Percentiles rank a stretch among this genome's conserved stretches.
Evolutionary conservation across 2,113 vertebrate genomes (phyloP).

Genomic region (Suncus etruscus): DNA sequence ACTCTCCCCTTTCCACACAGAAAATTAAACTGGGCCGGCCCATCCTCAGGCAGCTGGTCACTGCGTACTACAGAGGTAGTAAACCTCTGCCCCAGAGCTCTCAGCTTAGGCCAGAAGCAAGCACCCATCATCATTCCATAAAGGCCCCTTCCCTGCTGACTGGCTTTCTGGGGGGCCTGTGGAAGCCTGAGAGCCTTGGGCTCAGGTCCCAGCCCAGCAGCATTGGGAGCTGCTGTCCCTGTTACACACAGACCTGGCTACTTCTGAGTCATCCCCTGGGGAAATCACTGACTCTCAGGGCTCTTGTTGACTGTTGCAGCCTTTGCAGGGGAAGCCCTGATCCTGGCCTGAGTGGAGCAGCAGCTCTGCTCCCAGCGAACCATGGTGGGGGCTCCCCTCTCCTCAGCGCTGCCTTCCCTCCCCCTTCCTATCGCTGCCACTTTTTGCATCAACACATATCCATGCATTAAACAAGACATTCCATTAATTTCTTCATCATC

Average conservation of each 20-base stretch:
- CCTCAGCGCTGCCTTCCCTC: background rate
- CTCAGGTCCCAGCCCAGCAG: too few relatives aligned
- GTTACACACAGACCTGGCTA: background rate
- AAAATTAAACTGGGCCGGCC: background rate
- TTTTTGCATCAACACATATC: conserved; percentile 86
- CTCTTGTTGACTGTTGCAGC: background rate
- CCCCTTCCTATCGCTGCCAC: conserved; percentile 59
- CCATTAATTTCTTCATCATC: conserved; percentile 94
- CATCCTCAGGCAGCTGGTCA: too few relatives aligned
- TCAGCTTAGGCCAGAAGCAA: too few relatives aligned
- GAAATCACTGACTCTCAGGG: background rate
- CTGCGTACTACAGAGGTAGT: too few relatives aligned
- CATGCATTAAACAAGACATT: conserved; percentile 92
- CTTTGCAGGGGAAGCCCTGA: background rate
- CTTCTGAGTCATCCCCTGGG: background rate
- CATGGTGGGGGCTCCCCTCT: background rate
- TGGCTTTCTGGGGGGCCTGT: background rate
- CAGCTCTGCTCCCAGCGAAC: background rate
- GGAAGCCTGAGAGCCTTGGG: fast-evolving
- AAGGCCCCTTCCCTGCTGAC: background rate
- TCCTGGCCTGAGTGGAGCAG: background rate
- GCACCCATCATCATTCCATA: background rate
- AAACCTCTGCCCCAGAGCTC: background rate
- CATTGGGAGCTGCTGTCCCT: background rate
- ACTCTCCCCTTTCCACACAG: too few relatives aligned